Evolutionary conservation across 2,888 invertebrate genomes (phyloP).

Genomic region (Ditylenchus weischeri): DNA sequence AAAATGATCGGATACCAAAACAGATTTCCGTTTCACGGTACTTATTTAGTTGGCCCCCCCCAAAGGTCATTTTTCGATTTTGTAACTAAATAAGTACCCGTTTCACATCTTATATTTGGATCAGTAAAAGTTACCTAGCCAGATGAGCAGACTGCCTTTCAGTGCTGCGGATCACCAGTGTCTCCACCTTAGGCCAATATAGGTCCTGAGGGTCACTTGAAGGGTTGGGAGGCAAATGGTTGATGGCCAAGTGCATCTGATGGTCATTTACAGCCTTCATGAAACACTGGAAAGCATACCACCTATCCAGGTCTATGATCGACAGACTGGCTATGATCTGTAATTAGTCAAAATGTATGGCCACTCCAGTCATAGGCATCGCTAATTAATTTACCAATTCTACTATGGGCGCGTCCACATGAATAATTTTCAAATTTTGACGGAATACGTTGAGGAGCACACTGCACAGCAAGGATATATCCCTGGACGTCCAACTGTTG

Average conservation of each 20-base stretch:
- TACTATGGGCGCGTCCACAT: slow-evolving; percentile 5
- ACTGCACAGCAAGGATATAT: not conserved
- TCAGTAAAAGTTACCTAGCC: slow-evolving; percentile 36
- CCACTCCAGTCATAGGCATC: not conserved
- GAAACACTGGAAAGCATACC: slow-evolving; percentile 57
- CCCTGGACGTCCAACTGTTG: not conserved
- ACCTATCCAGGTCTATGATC: slow-evolving; percentile 47
- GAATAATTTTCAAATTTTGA: not conserved
- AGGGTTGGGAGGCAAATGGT: not conserved
- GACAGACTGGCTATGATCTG: slow-evolving; percentile 54
- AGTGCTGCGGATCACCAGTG: slow-evolving; percentile 47
- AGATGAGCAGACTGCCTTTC: slow-evolving; percentile 45
- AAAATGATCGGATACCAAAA: too few relatives aligned
- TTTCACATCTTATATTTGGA: too few relatives aligned
- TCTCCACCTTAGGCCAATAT: slow-evolving; percentile 52
- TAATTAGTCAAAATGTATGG: slow-evolving; percentile 20
- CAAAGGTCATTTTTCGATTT: too few relatives aligned
- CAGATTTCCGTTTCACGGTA: too few relatives aligned
- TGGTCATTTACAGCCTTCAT: slow-evolving; percentile 48
- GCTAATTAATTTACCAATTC: not conserved
- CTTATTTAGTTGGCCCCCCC: too few relatives aligned
- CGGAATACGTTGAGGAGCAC: slow-evolving; percentile 15
- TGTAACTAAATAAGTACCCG: too few relatives aligned
- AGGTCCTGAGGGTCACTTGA: slow-evolving; percentile 17
- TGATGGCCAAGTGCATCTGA: slow-evolving; percentile 28